A percentile compares a stretch with the other conserved stretches of the same genome.
Conservation (phyloP, 2,888 invertebrate genomes). For the Andrena dorsata region DNA sequence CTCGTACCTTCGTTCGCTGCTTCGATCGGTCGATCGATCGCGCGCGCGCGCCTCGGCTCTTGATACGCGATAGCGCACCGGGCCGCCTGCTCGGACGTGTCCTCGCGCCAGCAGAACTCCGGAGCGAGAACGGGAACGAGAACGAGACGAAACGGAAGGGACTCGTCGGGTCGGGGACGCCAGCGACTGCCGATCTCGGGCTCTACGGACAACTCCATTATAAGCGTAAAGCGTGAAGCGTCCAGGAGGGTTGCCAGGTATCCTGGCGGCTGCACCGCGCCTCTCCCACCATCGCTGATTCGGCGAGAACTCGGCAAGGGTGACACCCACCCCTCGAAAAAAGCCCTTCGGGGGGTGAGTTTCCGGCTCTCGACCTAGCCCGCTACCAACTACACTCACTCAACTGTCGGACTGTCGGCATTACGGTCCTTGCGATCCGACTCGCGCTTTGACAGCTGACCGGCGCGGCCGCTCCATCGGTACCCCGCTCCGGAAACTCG, state of each 20-base stretch:
- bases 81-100: not conserved
- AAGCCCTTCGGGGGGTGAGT: conserved; percentile 69
- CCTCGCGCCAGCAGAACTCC: not conserved
- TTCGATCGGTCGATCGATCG: conserved; percentile 49
- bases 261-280: conserved; percentile 50
- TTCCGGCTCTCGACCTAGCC: conserved; percentile 51
- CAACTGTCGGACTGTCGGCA: conserved; percentile 58
- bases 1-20: conserved; percentile 37
- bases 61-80: conserved; percentile 28
- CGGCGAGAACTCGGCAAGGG: conserved; percentile 63
- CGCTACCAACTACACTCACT: conserved; percentile 57
- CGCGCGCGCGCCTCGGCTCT: conserved; percentile 31
- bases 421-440: conserved; percentile 44
- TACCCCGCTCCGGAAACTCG: not conserved
- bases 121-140: not conserved
- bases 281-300: conserved; percentile 70
- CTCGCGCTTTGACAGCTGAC: conserved; percentile 42
- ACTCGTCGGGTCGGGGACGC: not conserved
- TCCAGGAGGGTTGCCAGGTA: conserved; percentile 70
- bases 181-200: conserved; percentile 26
- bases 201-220: conserved; percentile 37
- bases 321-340: conserved; percentile 74
- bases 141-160: not conserved
- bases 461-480: not conserved
- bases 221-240: conserved; percentile 12